phyloP scores from a whole-genome alignment of 2,888 invertebrate genomes.

The Erannis defoliaria region DNA sequence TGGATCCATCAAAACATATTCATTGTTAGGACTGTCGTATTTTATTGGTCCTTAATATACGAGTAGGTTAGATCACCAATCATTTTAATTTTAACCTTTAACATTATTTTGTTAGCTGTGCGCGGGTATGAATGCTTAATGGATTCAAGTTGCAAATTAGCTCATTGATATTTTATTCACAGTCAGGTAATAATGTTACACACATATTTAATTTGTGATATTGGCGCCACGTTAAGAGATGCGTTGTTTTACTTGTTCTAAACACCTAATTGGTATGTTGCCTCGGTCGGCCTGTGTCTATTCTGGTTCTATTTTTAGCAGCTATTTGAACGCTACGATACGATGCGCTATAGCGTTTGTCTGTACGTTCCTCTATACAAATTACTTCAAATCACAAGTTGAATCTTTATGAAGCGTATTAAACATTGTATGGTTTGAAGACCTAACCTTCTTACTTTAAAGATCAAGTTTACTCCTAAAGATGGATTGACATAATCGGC shows the following conservation, averaged over 20 bases:
- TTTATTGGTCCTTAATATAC: background rate
- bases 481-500: too few species aligned
- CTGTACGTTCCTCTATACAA: slow-evolving; percentile 9
- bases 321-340: slow-evolving; percentile 4
- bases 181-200: slow-evolving; percentile 1
- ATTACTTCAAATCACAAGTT: background rate
- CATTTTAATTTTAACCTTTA: background rate
- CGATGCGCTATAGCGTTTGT: slow-evolving; percentile 9
- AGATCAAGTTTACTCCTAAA: too few species aligned
- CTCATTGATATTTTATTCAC: slow-evolving; percentile 24
- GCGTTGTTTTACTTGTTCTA: slow-evolving; percentile 2
- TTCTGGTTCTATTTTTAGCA: slow-evolving; percentile 29
- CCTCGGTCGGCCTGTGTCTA: slow-evolving; percentile 19
- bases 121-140: slow-evolving; percentile 17
- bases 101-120: background rate
- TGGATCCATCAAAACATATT: background rate
- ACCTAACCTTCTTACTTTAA: too few species aligned
- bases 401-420: background rate
- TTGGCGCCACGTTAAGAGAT: slow-evolving; percentile 19
- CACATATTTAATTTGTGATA: slow-evolving; percentile 13
- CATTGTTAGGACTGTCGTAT: background rate
- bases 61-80: slow-evolving; percentile 7
- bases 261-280: slow-evolving; percentile 31
- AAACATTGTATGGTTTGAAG: too few species aligned
- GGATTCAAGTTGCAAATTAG: slow-evolving; percentile 6